Evolutionary conservation across 2,113 vertebrate genomes (phyloP).

Genomic region (Microtus richardsoni): DNA sequence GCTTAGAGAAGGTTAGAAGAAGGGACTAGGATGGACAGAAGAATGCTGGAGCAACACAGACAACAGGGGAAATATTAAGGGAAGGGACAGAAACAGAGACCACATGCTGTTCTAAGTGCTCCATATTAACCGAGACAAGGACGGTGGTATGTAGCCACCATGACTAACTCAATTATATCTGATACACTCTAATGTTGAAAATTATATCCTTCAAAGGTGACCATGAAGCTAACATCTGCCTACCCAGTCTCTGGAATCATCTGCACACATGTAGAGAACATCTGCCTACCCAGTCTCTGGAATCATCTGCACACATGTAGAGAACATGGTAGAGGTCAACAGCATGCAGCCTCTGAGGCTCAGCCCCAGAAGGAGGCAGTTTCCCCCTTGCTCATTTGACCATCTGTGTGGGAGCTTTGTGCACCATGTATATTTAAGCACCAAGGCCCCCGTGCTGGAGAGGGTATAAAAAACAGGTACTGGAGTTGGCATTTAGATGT

Average conservation of each 20-base stretch:
- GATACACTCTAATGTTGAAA: not conserved
- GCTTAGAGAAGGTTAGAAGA: not conserved
- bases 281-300: not conserved
- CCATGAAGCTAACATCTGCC: not conserved
- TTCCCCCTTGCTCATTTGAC: not conserved
- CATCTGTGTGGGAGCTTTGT: not conserved
- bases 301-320: not conserved
- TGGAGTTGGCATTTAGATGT: not conserved
- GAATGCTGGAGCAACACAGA: not conserved
- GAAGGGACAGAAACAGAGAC: not conserved
- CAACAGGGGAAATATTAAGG: not conserved
- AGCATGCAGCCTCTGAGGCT: not conserved
- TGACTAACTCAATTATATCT: not conserved
- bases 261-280: not conserved
- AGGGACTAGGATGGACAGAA: not conserved
- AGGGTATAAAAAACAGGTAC: not conserved
- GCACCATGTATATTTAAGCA: not conserved
- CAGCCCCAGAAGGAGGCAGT: not conserved
- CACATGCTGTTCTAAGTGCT: not conserved
- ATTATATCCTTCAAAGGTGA: not conserved
- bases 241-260: not conserved
- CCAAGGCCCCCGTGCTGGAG: not conserved
- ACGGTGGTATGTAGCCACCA: not conserved
- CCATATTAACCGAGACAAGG: not conserved
- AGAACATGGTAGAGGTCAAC: not conserved